Conservation (phyloP, 2,113 vertebrate species). For the Calyptomena viridis region DNA sequence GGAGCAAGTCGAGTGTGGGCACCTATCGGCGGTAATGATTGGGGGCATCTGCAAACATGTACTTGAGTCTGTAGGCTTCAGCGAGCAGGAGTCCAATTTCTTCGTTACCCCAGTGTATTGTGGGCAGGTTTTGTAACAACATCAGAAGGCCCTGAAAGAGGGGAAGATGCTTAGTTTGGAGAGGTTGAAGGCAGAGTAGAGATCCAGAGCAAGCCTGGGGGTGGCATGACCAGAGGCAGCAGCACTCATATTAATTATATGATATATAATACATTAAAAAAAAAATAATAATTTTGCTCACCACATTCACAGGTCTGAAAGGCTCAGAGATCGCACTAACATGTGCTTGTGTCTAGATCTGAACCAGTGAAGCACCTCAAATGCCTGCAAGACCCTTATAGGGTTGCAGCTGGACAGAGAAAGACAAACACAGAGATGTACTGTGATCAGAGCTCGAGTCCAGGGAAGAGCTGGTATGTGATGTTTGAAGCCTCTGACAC, state of each 20-base stretch:
- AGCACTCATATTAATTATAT: neutral
- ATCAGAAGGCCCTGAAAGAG: constrained; percentile 90
- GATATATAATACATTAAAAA: no score
- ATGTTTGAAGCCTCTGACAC: neutral
- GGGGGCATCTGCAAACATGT: constrained; percentile 97
- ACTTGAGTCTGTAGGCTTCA: constrained; percentile 98
- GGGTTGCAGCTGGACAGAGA: neutral
- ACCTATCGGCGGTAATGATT: constrained; percentile 96
- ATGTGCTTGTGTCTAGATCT: neutral
- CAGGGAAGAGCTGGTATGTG: neutral
- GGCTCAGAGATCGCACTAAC: neutral
- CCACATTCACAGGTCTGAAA: neutral
- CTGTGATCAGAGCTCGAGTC: accelerated
- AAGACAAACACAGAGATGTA: neutral
- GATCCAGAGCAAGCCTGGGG: neutral
- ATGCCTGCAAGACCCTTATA: neutral
- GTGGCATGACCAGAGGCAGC: neutral
- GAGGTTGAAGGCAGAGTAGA: neutral
- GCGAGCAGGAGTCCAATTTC: constrained; percentile 95
- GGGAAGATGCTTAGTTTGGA: neutral
- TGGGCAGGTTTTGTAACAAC: constrained; percentile 97
- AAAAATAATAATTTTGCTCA: neutral
- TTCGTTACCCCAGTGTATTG: constrained; percentile 99
- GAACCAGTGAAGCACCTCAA: neutral
- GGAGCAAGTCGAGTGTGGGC: constrained; percentile 25